Base-by-base conservation (phyloP, 2,113 vertebrate species). In the Malaclemys terrapin region DNA sequence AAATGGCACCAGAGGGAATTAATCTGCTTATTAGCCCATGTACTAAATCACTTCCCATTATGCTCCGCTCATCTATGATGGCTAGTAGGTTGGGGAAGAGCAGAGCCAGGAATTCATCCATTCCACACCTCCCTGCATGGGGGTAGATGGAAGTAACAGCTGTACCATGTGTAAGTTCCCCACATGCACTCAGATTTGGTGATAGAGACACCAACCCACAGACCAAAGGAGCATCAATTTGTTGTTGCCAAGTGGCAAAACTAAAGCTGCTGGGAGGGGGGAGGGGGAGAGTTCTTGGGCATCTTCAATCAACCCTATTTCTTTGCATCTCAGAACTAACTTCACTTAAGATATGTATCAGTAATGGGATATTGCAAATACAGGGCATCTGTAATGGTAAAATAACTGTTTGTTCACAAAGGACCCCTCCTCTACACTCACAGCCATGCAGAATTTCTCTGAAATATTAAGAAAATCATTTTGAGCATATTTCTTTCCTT, bases 141-240 rank as follows among this genome's bases (percentile, higher is more conserved):
- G 57, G 12, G 29, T n/a, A 35, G 5, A 82, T 29, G 57, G 69
- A 81, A 80, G 50, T 31, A n/a, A 72, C 6, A 29, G 1, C 47
- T 83, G 19, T 29, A 2, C 6, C n/a, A 72, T 38, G 31, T 0
- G n/a, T 16, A 35, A 9, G 50, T 84, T 90, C 35, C 13, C 49
- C 31, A 45, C 13, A 42, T n/a, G 12, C 42, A 16, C 59, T 69
- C 76, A 7, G 29, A 53, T 42, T 76, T 76, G 20, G 10, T 13
- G 24, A 24, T 76, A 24, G 22, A 4, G 25, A 7, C 4, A 0
- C 1, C 2, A 12, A 5, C 6, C 17, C 20, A 9, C 3, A 47
- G 72, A 81, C n/a, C n/a, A 89, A 56, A 35, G 27, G 57, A 45
- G 29, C 1, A 16, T 0, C 11, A 38, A 22, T 35, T 25, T 1